Evolutionary conservation across 1,140 invertebrate genomes (phyloP), one percentile per base, ranked within the genome.

Genomic region (Pseudomyrmex sp.): DNA sequence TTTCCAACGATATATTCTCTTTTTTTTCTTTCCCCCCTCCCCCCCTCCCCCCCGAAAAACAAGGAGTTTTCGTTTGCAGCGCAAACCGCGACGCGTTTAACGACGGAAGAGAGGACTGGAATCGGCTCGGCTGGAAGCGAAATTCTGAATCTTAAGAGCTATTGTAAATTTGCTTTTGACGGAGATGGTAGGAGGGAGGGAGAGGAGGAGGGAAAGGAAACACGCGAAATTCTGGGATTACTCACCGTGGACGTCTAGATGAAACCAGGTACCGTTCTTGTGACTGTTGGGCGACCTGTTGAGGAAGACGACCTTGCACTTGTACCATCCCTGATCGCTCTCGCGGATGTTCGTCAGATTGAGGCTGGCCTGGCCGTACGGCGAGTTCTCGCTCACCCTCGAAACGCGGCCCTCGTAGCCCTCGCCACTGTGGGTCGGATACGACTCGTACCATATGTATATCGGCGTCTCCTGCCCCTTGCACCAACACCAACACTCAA

Each of bases 371-470:
- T 97, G 96, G 84, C 98, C 98, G 92, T 97, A 98, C n/a, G 96
- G 96, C 44, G 97, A 98, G 93, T 98, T 97, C 76, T 96, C 96
- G 83, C 97, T 96, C 84, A 98, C 98, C 83, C 97, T 96, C 54
- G 97, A 97, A 90, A 99, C 98, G 70, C 98, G 95, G 69, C 97
- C 98, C 93, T 98, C 97, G 95, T 98, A 99, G 52, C 97, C 98
- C 91, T 98, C 97, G 87, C 97, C 98, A 91, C 97, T 97, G 95
- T 99, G 98, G 72, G 98, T 98, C 86, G 98, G 98, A 94, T 99
- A 99, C 92, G 97, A 98, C 95, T 98, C 98, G 96, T 99, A 99
- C 98, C 98, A 99, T 94, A 99, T 99, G 95, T 98, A 99, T 94
- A 99, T 98, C 87, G 98, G 98, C 95, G 98, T 97, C 95, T 98